A percentile compares a stretch with the other conserved stretches of the same genome.
phyloP scores from a whole-genome alignment of 53 echinoderm and acorn worm genomes.

The Zoroaster sp. region DNA sequence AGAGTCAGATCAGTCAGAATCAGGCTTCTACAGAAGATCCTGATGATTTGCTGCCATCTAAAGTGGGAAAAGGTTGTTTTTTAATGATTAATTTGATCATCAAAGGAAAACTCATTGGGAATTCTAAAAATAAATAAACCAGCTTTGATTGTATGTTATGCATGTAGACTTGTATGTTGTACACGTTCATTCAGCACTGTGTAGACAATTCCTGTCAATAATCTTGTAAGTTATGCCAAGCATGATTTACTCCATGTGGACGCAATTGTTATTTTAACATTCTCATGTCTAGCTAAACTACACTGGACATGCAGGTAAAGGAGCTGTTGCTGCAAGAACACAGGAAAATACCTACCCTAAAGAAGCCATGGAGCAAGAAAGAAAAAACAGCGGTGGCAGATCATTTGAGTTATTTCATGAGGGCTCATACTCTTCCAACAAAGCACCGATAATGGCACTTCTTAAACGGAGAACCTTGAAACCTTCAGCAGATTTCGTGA shows the following conservation, averaged over 20 bases:
- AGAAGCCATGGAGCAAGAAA: not conserved
- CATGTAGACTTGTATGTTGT: not conserved
- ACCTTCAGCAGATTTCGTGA: constrained; percentile 58
- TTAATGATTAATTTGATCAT: not conserved
- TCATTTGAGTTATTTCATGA: not conserved
- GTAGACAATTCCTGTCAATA: not conserved
- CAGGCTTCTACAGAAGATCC: not conserved
- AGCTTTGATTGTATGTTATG: not conserved
- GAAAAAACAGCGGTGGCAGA: not conserved
- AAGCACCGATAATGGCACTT: not conserved
- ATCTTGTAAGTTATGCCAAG: not conserved
- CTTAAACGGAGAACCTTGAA: constrained; percentile 33
- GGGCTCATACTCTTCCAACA: not conserved
- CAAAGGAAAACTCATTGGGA: not conserved
- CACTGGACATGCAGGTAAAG: not conserved
- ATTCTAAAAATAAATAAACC: not conserved
- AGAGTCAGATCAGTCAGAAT: not conserved
- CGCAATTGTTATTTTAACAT: not conserved
- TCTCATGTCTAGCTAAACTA: not conserved
- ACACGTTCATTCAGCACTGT: not conserved
- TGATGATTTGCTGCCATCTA: not conserved
- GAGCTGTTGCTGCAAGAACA: not conserved
- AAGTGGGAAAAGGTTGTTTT: not conserved
- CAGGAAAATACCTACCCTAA: not conserved
- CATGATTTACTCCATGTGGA: not conserved